Percentiles rank a stretch among this genome's conserved stretches.
These are phyloP conservation scores for Sus scrofa DNA, from an alignment of 2,113 vertebrate species.

Conservation along the genomic window DNA sequence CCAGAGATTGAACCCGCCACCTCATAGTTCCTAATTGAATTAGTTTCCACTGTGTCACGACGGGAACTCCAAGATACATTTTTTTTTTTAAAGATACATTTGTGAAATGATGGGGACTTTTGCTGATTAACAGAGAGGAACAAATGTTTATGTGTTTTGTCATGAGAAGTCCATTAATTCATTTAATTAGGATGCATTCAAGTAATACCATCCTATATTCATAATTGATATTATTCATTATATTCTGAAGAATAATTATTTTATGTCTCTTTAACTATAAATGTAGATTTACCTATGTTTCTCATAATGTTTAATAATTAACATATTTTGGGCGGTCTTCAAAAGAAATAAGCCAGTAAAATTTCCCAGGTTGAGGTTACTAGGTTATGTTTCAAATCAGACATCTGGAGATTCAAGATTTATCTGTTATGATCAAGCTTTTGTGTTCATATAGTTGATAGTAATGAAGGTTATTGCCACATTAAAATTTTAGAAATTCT, in stretches of 20 bases:
- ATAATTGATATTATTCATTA: conserved; percentile 5
- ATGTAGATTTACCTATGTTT: conserved; percentile 18
- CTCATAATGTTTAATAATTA: conserved; percentile 38
- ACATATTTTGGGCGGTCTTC: background rate
- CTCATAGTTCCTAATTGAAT: too few species aligned
- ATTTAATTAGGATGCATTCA: conserved; percentile 1
- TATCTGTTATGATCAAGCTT: background rate
- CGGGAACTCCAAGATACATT: too few species aligned
- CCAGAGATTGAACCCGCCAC: too few species aligned
- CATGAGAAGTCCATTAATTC: background rate
- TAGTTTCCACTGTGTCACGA: too few species aligned
- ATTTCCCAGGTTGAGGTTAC: background rate
- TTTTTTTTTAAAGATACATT: background rate
- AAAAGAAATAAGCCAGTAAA: background rate
- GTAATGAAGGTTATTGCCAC: background rate
- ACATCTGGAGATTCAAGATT: conserved; percentile 9
- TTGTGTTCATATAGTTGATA: background rate
- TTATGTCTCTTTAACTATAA: conserved; percentile 28
- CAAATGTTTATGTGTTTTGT: background rate
- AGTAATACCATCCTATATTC: background rate
- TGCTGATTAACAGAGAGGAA: background rate
- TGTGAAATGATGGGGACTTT: background rate
- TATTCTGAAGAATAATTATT: conserved; percentile 42
- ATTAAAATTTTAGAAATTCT: conserved; percentile 8
- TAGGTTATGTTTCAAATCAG: background rate